These are phyloP conservation scores for Andricus grossulariae DNA, from an alignment of 1,140 invertebrate species.

Conservation along the genomic window DNA sequence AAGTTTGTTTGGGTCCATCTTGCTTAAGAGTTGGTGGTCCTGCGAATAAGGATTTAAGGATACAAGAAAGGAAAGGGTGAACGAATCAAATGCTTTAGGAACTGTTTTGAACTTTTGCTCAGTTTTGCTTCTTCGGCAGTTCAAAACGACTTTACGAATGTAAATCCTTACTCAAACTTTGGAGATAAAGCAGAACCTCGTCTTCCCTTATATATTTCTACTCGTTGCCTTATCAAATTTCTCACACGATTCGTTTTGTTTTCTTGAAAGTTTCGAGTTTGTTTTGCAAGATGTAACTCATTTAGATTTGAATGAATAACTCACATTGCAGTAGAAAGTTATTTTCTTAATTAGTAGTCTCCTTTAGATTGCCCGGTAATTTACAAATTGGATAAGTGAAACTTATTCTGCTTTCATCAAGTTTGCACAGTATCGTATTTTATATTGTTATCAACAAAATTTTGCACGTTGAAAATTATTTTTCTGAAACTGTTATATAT, in stretches of 20 bases:
- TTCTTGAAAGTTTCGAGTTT: background rate
- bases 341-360: constrained; percentile 8
- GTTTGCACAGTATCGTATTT: constrained; percentile 45
- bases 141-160: constrained; percentile 1
- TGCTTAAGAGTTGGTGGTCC: background rate
- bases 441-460: no score
- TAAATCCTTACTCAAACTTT: background rate
- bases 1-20: constrained; percentile 33
- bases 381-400: background rate
- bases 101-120: background rate
- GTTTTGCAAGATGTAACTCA: background rate
- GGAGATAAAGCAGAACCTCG: background rate
- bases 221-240: background rate
- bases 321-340: background rate
- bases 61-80: background rate
- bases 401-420: background rate
- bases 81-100: background rate
- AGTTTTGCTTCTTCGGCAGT: constrained; percentile 1
- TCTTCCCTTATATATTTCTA: background rate
- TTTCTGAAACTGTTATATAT: no score
- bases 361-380: background rate
- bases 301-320: constrained; percentile 4
- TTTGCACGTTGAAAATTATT: no score
- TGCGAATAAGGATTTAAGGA: constrained; percentile 5
- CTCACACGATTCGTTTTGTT: background rate